A percentile compares a stretch with the other conserved stretches of the same genome.
Evolutionary conservation across 2,113 vertebrate species (phyloP).

Genomic region (Bubo bubo): DNA sequence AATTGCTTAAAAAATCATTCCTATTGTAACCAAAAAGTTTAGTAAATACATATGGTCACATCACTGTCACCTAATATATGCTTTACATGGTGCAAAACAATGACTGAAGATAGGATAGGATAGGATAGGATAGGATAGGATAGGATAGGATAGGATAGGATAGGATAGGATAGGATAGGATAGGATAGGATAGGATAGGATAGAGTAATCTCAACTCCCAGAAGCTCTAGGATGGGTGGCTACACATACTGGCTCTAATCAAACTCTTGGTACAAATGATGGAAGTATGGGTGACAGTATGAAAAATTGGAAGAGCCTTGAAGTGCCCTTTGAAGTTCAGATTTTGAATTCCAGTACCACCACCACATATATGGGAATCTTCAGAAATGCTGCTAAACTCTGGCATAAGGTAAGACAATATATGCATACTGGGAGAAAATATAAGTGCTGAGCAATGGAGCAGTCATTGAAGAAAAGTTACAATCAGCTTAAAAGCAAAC

Average conservation of each 20-base stretch:
- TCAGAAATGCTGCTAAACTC: neutral
- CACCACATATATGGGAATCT: neutral
- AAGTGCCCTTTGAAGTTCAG: neutral
- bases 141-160: neutral
- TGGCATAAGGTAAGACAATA: neutral
- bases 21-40: neutral
- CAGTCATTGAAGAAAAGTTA: neutral
- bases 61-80: neutral
- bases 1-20: neutral
- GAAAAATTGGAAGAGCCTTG: neutral
- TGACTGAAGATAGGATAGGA: neutral
- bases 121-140: neutral
- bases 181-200: neutral
- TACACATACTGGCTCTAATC: neutral
- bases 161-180: neutral
- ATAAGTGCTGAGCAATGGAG: neutral
- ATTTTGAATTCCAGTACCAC: neutral
- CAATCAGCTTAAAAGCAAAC: neutral
- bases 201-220: neutral
- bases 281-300: neutral
- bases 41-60: neutral
- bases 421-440: neutral
- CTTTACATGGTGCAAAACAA: neutral
- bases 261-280: neutral
- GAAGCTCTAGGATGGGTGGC: neutral